Evolutionary conservation across 2,113 vertebrate genomes (phyloP).

Genomic region (Tautogolabrus adspersus): DNA sequence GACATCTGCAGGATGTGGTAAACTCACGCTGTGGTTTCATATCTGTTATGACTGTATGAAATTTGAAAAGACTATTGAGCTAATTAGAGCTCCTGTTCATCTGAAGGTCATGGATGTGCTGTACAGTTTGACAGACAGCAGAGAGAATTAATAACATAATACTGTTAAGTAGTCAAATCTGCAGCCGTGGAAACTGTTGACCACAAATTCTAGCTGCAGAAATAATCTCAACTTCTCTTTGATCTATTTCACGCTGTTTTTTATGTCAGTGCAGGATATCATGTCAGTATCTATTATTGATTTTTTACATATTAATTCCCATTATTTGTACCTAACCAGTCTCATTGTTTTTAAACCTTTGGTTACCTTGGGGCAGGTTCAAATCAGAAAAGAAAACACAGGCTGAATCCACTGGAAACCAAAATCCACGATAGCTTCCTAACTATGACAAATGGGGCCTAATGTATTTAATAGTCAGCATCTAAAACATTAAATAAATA

Average conservation of each 20-base stretch:
- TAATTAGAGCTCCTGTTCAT: slow-evolving; percentile 48
- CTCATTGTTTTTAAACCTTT: too few species aligned
- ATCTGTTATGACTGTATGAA: slow-evolving; percentile 6
- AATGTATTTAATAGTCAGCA: too few species aligned
- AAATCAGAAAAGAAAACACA: too few species aligned
- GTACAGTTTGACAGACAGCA: slow-evolving; percentile 29
- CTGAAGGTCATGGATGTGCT: background rate
- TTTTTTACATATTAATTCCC: too few species aligned
- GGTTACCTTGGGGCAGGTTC: too few species aligned
- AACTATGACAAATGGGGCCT: too few species aligned
- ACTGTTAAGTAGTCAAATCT: slow-evolving; percentile 11
- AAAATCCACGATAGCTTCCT: too few species aligned
- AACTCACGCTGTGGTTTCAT: slow-evolving; percentile 50
- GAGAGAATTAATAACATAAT: background rate
- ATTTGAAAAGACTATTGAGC: slow-evolving; percentile 37
- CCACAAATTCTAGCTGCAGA: background rate
- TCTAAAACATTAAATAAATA: too few species aligned
- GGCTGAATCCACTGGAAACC: too few species aligned
- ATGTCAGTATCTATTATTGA: background rate
- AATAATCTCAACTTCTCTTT: background rate
- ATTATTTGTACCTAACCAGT: too few species aligned
- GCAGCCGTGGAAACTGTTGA: slow-evolving; percentile 26
- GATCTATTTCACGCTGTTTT: background rate
- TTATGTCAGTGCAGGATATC: background rate
- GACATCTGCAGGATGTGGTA: slow-evolving; percentile 57